A percentile compares a stretch with the other conserved stretches of the same genome.
Evolutionary conservation across 2,888 invertebrate species (phyloP).

Genomic region (Ormyrus rosae): DNA sequence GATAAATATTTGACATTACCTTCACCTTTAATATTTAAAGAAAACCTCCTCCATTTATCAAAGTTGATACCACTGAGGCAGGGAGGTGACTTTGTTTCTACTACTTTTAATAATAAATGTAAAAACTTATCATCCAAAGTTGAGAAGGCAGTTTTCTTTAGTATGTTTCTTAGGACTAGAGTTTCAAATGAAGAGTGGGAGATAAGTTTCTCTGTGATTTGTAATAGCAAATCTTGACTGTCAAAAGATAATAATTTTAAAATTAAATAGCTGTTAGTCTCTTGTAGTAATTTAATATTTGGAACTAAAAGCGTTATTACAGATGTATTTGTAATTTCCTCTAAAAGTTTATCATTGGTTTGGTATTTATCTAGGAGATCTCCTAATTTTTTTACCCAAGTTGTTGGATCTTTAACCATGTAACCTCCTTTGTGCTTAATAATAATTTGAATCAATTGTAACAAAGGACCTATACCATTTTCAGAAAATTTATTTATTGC

Average conservation of each 20-base stretch:
- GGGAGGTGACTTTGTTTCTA: conserved; percentile 82
- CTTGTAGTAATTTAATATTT: conserved; percentile 83
- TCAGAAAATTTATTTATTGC: conserved; percentile 71
- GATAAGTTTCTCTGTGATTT: conserved; percentile 82
- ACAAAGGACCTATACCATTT: conserved; percentile 75
- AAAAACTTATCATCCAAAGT: conserved; percentile 79
- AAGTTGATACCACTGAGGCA: conserved; percentile 80
- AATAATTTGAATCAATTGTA: conserved; percentile 76
- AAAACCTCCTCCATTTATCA: conserved; percentile 82
- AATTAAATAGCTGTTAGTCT: conserved; percentile 84
- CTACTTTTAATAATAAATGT: conserved; percentile 81
- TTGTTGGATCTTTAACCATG: conserved; percentile 79
- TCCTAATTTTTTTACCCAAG: conserved; percentile 79
- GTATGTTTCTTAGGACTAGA: conserved; percentile 82
- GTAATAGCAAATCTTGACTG: conserved; percentile 79
- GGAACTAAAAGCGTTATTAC: conserved; percentile 74
- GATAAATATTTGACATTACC: conserved; percentile 64
- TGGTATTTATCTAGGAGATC: conserved; percentile 62
- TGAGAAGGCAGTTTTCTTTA: conserved; percentile 79
- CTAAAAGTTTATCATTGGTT: conserved; percentile 58
- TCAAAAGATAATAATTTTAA: conserved; percentile 80
- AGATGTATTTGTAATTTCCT: conserved; percentile 63
- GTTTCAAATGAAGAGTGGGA: conserved; percentile 84
- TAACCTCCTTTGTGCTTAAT: conserved; percentile 82
- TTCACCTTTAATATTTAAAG: conserved; percentile 74